phyloP scores from a whole-genome alignment of 2,113 vertebrate genomes.

The Campylomormyrus tamandua region DNA sequence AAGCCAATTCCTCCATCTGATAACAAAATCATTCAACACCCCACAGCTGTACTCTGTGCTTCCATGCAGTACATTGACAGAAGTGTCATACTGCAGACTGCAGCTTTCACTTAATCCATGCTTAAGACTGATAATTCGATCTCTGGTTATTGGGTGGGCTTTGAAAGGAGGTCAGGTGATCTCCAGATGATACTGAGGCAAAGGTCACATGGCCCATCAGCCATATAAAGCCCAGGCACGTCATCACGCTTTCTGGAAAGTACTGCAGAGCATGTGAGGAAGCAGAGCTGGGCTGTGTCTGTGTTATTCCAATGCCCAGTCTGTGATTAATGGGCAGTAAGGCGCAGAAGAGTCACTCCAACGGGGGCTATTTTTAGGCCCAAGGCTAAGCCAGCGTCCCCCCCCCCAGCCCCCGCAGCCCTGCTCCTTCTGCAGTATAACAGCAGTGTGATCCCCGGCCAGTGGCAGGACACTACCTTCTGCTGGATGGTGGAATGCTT shows the following conservation, averaged over 20 bases:
- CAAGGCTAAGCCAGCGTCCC: not conserved
- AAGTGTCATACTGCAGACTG: not conserved
- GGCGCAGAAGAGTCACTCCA: not conserved
- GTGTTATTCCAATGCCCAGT: not conserved
- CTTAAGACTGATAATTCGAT: not conserved
- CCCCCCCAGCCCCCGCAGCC: not conserved
- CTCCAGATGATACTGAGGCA: not conserved
- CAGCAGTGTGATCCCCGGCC: not conserved
- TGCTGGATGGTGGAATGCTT: slow-evolving; percentile 98
- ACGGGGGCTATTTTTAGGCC: not conserved
- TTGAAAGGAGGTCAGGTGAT: not conserved
- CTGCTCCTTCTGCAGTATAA: not conserved
- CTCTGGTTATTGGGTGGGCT: not conserved
- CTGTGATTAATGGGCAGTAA: not conserved
- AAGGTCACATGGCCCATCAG: not conserved
- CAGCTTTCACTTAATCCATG: not conserved
- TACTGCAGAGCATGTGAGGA: not conserved
- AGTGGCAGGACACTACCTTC: slow-evolving; percentile 68
- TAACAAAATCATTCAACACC: not conserved
- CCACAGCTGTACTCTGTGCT: not conserved
- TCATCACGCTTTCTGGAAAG: not conserved
- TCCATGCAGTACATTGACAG: not conserved
- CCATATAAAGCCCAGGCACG: not conserved
- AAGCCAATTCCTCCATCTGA: not conserved
- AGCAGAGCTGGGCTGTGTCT: not conserved